Base-by-base conservation (phyloP, 2,113 vertebrate species). In the Muntiacus reevesi region DNA sequence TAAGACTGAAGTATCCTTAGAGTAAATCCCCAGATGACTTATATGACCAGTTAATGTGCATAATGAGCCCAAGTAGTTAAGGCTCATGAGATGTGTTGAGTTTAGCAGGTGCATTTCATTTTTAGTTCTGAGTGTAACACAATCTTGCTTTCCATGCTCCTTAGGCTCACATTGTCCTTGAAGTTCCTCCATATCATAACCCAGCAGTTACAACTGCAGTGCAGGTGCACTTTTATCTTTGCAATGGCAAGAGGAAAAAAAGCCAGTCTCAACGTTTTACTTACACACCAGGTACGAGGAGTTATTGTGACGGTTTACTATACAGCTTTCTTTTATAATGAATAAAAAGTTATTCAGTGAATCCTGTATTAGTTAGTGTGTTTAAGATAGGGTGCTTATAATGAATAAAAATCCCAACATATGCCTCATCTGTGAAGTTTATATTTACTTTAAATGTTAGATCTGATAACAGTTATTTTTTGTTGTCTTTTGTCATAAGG, bases 161-260 rank as follows among this genome's bases (percentile, higher is more conserved):
- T 30, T 88, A 99, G 99, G 99, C 99, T 84, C 99, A 99, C 98
- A 99, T 99, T 96, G 97, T 99, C 98, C 99, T 99, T 98, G 99
- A 99, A 98, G 99, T 99, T 96, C 99, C 99, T 97, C 99, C 99
- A 0, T 99, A 99, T 99, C 99, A 99, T 98, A 99, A 99, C 97
- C 99, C 99, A 99, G 98, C 99, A 88, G 99, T 99, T 98, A 99
- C 99, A 97, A 99, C 99, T 95, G 99, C 99, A 23, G 99, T 99
- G 96, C 99, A 99, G 98, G 99, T 99, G 98, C 99, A 99, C 98
- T 99, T 99, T 99, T 99, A 99, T 97, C 99, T 99, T 97, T 99
- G 99, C 98, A 99, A 99, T 96, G 99, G 99, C 97, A 99, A 99
- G 98, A 99, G 99, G 99, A 99, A 99, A 99, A 99, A 99, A 98